Evolutionary conservation across 2,113 vertebrate species (phyloP).

Genomic region (Lathamus discolor): DNA sequence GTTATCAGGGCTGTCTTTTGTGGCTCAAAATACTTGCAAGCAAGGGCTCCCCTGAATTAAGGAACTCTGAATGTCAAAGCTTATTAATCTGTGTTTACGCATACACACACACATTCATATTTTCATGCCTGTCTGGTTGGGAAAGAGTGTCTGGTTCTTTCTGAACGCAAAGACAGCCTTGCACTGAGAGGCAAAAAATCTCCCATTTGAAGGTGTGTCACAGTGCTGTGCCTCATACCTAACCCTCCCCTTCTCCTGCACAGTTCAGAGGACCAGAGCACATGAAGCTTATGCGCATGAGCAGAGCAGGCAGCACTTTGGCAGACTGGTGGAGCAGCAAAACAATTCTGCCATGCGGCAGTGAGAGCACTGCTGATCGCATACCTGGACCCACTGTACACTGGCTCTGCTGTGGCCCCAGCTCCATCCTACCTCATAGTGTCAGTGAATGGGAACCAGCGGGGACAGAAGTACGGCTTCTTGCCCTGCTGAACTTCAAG

Average conservation of each 20-base stretch:
- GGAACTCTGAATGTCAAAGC: not conserved
- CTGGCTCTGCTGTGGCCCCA: fast-evolving
- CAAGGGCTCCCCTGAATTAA: not conserved
- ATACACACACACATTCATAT: fast-evolving
- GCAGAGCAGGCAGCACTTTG: not conserved
- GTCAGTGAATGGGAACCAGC: not conserved
- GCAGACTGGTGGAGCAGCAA: not conserved
- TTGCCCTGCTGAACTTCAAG: not conserved
- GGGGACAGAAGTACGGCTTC: not conserved
- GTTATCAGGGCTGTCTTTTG: not conserved
- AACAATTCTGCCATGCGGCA: fast-evolving
- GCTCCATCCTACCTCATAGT: fast-evolving
- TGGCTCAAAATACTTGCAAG: not conserved
- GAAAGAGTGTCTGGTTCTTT: not conserved
- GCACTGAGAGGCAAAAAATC: not conserved
- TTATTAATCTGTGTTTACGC: not conserved
- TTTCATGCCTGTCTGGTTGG: not conserved
- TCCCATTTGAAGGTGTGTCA: not conserved
- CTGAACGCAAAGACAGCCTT: not conserved
- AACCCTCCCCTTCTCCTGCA: not conserved
- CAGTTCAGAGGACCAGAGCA: not conserved
- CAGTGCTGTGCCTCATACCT: not conserved
- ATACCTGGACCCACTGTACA: no score
- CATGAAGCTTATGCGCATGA: fast-evolving
- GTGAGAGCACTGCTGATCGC: not conserved